These are phyloP conservation scores for Hoplostethus mediterraneus DNA, from an alignment of 2,797 vertebrate genomes.

Conservation along the genomic window DNA sequence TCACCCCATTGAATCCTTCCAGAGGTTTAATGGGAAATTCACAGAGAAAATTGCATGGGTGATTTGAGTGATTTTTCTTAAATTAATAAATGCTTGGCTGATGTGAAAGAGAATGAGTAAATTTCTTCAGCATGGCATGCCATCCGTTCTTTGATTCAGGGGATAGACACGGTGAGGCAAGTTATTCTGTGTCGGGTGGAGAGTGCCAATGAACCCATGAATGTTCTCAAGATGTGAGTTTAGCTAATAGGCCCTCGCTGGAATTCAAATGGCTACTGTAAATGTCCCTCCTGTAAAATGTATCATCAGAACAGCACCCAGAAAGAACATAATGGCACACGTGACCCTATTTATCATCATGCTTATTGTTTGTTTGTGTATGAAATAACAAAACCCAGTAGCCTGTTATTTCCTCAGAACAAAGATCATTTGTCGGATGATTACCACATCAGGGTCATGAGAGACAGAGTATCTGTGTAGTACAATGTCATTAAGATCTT, in stretches of 20 bases:
- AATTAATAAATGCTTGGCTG: slow-evolving; percentile 23
- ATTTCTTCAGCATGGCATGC: slow-evolving; percentile 35
- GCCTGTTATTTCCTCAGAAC: slow-evolving; percentile 64
- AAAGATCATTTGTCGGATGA: slow-evolving; percentile 77
- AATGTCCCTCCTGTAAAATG: slow-evolving; percentile 51
- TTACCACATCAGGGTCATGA: slow-evolving; percentile 66
- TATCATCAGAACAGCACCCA: slow-evolving; percentile 36
- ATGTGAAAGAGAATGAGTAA: slow-evolving; percentile 37
- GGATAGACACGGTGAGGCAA: slow-evolving; percentile 15
- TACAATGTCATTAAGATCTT: slow-evolving; percentile 80
- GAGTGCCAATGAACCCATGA: slow-evolving; percentile 25
- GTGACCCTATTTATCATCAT: slow-evolving; percentile 33
- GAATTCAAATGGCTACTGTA: slow-evolving; percentile 39
- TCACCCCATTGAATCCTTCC: slow-evolving; percentile 31
- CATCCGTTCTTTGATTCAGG: slow-evolving; percentile 29
- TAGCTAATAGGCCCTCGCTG: slow-evolving; percentile 43
- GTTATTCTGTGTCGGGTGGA: slow-evolving; percentile 9
- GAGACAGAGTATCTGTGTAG: slow-evolving; percentile 69
- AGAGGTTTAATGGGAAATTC: slow-evolving; percentile 42
- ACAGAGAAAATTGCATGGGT: slow-evolving; percentile 27
- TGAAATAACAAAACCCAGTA: slow-evolving; percentile 51
- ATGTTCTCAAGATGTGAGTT: slow-evolving; percentile 40
- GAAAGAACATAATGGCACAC: slow-evolving; percentile 18
- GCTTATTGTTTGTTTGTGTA: slow-evolving; percentile 35
- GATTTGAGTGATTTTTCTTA: slow-evolving; percentile 35